These are phyloP conservation scores for Colaptes auratus DNA, from an alignment of 2,113 vertebrate species.

Conservation along the genomic window DNA sequence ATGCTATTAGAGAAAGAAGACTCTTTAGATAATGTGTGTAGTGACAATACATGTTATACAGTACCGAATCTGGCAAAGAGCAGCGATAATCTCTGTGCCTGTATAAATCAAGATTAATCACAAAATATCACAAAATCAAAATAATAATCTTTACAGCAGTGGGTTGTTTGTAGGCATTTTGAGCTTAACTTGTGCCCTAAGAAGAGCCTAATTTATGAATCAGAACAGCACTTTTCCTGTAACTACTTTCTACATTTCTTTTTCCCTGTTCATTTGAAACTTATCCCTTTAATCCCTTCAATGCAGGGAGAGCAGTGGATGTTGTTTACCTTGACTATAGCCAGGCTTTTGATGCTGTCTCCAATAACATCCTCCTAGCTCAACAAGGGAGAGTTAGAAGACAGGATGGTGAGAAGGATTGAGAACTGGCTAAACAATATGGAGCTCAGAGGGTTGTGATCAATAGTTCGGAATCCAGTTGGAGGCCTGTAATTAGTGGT, in stretches of 20 bases:
- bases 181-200: background rate
- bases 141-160: background rate
- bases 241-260: background rate
- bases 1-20: background rate
- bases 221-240: background rate
- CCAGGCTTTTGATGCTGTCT: too few relatives aligned
- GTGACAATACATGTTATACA: background rate
- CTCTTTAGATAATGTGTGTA: background rate
- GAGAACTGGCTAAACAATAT: too few relatives aligned
- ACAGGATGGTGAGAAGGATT: too few relatives aligned
- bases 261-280: background rate
- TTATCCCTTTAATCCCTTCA: background rate
- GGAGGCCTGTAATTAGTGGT: too few relatives aligned
- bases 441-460: too few relatives aligned
- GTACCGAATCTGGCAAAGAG: background rate
- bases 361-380: too few relatives aligned
- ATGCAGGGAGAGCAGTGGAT: too few relatives aligned
- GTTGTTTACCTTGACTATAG: too few relatives aligned
- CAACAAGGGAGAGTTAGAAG: too few relatives aligned
- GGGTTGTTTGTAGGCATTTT: background rate
- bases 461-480: too few relatives aligned
- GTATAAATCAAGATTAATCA: background rate
- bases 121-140: background rate
- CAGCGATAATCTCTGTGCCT: background rate
- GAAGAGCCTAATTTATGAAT: background rate